Conservation (phyloP, 1,140 invertebrate species). For the Gryllus bimaculatus region DNA sequence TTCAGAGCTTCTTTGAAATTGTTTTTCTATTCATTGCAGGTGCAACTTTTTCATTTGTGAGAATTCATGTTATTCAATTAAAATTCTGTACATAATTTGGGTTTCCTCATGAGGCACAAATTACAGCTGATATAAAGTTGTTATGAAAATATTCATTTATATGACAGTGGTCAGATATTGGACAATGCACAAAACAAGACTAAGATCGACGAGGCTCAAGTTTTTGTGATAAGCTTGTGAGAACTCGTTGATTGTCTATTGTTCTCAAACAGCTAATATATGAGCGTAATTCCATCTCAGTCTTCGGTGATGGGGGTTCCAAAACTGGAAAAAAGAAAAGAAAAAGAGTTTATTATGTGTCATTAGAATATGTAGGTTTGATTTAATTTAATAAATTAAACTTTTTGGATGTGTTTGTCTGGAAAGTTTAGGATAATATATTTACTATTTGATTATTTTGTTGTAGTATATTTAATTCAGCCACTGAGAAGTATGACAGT, state of each 20-base stretch:
- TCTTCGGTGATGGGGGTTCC: slow-evolving; percentile 56
- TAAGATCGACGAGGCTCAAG: slow-evolving; percentile 48
- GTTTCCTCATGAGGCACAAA: not conserved
- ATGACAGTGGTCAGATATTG: no score
- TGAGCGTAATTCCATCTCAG: slow-evolving; percentile 50
- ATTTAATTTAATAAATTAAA: not conserved
- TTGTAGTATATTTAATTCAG: not conserved
- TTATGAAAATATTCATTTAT: no score
- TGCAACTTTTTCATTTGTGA: no score
- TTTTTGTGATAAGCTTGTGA: slow-evolving; percentile 64
- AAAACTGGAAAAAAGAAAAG: slow-evolving; percentile 37
- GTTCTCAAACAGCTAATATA: slow-evolving; percentile 59
- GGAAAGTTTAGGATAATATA: not conserved
- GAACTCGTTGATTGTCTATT: slow-evolving; percentile 66
- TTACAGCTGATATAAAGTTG: no score
- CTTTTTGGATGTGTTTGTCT: not conserved
- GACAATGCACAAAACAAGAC: not conserved
- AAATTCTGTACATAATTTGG: not conserved
- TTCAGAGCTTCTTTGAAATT: no score
- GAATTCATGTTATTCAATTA: no score
- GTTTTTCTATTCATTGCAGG: no score
- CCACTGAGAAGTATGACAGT: not conserved
- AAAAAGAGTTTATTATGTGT: not conserved
- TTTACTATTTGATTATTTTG: not conserved
- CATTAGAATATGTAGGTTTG: not conserved